Conservation (phyloP, 1,140 invertebrate species). For the Bombus sylvicola region DNA sequence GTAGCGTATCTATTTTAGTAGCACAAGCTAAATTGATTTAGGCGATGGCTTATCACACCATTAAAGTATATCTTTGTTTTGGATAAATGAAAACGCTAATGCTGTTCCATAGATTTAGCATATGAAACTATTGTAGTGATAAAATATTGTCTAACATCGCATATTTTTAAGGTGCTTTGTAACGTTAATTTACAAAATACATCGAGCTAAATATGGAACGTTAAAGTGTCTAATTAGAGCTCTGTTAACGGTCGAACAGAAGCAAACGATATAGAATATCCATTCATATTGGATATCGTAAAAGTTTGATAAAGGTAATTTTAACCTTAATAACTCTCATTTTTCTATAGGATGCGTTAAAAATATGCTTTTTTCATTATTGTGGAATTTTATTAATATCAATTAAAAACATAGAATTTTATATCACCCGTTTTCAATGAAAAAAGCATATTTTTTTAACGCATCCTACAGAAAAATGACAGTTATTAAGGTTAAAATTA, state of each 20-base stretch:
- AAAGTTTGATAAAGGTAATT: conserved; percentile 9
- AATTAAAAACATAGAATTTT: no score
- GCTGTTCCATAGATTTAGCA: background rate
- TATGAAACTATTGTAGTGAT: background rate
- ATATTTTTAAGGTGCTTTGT: background rate
- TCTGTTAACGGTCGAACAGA: background rate
- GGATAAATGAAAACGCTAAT: background rate
- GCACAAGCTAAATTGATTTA: background rate
- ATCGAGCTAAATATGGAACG: background rate
- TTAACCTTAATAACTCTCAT: background rate
- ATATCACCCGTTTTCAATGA: no score
- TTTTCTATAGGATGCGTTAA: background rate
- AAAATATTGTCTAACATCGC: background rate
- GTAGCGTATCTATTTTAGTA: background rate
- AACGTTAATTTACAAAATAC: conserved; percentile 14
- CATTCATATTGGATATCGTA: background rate
- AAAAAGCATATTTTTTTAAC: background rate
- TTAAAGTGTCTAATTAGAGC: background rate
- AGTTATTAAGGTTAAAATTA: no score
- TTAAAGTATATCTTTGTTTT: background rate
- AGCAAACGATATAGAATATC: background rate
- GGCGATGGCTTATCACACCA: background rate
- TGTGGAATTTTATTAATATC: background rate
- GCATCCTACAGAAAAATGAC: background rate
- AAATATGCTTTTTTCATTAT: background rate